phyloP scores from a whole-genome alignment of 2,797 vertebrate genomes.

The Megaceryle alcyon region DNA sequence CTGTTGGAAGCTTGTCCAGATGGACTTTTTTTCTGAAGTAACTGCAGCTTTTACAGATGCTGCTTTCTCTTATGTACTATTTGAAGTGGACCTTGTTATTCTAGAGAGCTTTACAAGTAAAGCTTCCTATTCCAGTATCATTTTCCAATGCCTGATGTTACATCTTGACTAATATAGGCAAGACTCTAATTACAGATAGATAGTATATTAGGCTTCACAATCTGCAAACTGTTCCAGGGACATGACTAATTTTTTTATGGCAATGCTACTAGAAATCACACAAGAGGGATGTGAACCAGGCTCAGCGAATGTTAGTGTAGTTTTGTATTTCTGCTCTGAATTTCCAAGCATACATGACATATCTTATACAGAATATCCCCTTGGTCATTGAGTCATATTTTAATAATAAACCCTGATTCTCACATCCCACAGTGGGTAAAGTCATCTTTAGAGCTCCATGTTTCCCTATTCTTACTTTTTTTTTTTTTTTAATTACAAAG shows the following conservation, averaged over 20 bases:
- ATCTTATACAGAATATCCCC: not conserved
- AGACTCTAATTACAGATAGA: slow-evolving; percentile 42
- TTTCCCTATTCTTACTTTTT: not conserved
- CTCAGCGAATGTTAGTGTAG: not conserved
- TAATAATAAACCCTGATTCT: not conserved
- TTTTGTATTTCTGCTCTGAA: slow-evolving; percentile 5
- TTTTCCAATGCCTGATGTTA: not conserved
- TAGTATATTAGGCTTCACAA: slow-evolving; percentile 44
- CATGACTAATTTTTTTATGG: slow-evolving; percentile 43
- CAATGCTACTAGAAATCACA: not conserved
- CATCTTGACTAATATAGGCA: not conserved
- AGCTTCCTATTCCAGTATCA: not conserved
- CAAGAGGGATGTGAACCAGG: slow-evolving; percentile 7
- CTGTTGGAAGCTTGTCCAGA: not conserved
- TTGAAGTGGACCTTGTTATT: not conserved
- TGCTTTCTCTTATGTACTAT: not conserved
- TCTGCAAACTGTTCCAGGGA: slow-evolving; percentile 10
- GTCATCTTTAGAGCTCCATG: not conserved
- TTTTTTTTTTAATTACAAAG: not conserved
- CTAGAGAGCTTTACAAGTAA: not conserved
- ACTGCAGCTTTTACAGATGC: not conserved
- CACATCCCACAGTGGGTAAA: not conserved
- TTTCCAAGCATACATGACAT: not conserved
- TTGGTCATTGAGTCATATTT: slow-evolving; percentile 25
- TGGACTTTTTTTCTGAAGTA: not conserved